These are phyloP conservation scores for Echinops telfairi DNA, from an alignment of 2,113 vertebrate species.

Conservation along the genomic window DNA sequence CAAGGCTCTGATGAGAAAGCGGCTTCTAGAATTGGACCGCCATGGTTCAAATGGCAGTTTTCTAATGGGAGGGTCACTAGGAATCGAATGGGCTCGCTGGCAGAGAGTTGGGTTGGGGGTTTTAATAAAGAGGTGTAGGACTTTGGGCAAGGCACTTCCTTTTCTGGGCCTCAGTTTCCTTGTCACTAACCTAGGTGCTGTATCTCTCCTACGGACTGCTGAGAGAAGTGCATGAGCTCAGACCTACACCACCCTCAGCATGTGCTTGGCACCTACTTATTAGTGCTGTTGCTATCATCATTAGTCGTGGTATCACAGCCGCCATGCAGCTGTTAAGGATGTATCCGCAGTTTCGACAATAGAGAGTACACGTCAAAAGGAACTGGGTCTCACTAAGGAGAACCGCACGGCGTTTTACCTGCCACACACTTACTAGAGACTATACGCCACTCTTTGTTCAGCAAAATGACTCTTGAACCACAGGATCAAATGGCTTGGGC, in stretches of 20 bases:
- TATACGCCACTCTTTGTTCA: slow-evolving; percentile 19
- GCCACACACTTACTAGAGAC: slow-evolving; percentile 13
- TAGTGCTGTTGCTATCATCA: not conserved
- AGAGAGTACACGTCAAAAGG: slow-evolving; percentile 22
- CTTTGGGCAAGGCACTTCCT: not conserved
- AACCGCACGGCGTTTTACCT: slow-evolving; percentile 50
- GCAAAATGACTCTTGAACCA: slow-evolving; percentile 68
- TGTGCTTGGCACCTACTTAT: not conserved
- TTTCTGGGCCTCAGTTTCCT: slow-evolving; percentile 29
- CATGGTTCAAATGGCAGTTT: not conserved
- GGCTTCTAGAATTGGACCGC: not conserved
- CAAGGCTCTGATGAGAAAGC: not conserved
- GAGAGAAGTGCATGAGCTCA: not conserved
- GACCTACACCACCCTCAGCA: not conserved
- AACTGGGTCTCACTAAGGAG: not conserved
- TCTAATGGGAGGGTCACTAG: not conserved
- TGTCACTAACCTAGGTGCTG: not conserved
- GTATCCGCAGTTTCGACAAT: not conserved
- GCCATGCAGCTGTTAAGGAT: not conserved
- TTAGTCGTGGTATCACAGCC: not conserved
- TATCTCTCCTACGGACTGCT: not conserved
- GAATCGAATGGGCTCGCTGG: no score
- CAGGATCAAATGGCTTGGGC: slow-evolving; percentile 60
- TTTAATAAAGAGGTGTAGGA: not conserved
- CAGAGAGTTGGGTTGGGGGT: no score